phyloP scores from a whole-genome alignment of 2,113 vertebrate genomes.

The Asarcornis scutulata region DNA sequence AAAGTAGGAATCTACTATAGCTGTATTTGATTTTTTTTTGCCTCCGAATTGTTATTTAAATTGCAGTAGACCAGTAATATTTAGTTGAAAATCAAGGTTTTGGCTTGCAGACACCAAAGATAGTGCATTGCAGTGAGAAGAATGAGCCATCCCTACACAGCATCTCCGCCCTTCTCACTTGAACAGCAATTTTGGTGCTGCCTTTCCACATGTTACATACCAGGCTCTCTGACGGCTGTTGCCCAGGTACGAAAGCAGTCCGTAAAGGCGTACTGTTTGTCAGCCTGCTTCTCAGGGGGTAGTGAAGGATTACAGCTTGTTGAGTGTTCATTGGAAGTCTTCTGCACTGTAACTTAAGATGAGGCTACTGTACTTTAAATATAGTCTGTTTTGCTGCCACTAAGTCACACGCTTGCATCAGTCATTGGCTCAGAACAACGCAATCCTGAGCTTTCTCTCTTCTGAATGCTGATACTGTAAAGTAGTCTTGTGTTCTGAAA shows the following conservation, averaged over 20 bases:
- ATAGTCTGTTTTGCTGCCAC: neutral
- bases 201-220: neutral
- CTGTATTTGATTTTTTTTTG: neutral
- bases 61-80: neutral
- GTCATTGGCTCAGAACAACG: neutral
- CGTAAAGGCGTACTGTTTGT: neutral
- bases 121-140: neutral
- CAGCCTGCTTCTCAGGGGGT: neutral
- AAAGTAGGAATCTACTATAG: neutral
- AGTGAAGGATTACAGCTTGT: neutral
- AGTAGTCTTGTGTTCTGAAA: neutral
- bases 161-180: neutral
- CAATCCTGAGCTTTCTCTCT: neutral
- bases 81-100: neutral
- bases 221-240: neutral
- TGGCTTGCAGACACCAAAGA: neutral
- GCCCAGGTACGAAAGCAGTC: neutral
- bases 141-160: neutral
- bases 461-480: neutral
- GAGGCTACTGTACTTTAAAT: conserved; percentile 16
- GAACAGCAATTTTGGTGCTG: fast-evolving
- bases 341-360: neutral
- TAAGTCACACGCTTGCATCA: neutral
- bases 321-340: neutral
- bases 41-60: neutral